These are phyloP conservation scores for Thunnus albacares DNA, from an alignment of 2,797 vertebrate species.

Conservation along the genomic window DNA sequence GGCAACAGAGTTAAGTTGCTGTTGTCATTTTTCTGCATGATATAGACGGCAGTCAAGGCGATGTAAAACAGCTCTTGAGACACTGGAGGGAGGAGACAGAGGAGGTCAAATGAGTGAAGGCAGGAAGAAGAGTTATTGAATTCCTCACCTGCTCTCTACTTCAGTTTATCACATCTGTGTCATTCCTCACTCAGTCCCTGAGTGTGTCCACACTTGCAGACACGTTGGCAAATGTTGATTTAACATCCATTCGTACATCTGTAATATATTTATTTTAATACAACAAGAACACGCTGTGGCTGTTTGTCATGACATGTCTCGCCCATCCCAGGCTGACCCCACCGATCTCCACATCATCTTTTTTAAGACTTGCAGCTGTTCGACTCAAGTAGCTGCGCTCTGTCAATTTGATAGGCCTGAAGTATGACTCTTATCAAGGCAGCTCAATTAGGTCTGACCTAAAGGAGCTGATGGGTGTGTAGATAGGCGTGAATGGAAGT, in stretches of 20 bases:
- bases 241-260: constrained; percentile 31
- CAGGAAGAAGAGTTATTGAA: constrained; percentile 40
- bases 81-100: not conserved
- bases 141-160: constrained; percentile 61
- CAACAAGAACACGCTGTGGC: not conserved
- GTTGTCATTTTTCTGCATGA: constrained; percentile 33
- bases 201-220: constrained; percentile 15
- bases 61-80: constrained; percentile 12
- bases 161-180: constrained; percentile 50
- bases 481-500: not conserved
- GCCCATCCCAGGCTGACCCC: constrained; percentile 25
- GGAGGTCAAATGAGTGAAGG: constrained; percentile 30
- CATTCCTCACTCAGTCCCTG: constrained; percentile 24
- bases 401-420: constrained; percentile 30
- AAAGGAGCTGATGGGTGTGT: constrained; percentile 17
- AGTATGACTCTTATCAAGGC: constrained; percentile 30
- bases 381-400: constrained; percentile 28
- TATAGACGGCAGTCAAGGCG: not conserved
- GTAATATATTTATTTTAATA: constrained; percentile 24
- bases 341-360: constrained; percentile 20
- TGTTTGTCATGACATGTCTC: constrained; percentile 33
- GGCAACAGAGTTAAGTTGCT: not conserved
- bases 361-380: constrained; percentile 17
- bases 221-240: constrained; percentile 32
- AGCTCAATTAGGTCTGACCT: constrained; percentile 47